Percentiles rank a stretch among this genome's conserved stretches.
Evolutionary conservation across 2,888 invertebrate genomes (phyloP).

Genomic region (Spilosoma lubricipeda): DNA sequence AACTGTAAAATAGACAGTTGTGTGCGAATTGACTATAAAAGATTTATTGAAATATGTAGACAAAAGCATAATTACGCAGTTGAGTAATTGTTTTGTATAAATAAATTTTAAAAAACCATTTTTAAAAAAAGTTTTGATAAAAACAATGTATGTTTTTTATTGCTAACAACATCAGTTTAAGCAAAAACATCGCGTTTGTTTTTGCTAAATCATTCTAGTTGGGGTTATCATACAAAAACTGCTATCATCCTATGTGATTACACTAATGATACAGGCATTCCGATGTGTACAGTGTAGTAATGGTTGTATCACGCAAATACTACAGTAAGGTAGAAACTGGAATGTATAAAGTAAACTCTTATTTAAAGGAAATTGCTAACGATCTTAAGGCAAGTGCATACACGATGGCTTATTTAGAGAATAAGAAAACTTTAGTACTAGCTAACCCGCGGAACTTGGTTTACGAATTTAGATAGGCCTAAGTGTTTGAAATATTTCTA

Average conservation of each 20-base stretch:
- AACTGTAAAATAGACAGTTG: no score
- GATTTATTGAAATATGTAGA: not conserved
- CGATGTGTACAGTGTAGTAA: not conserved
- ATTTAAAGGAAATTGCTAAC: not conserved
- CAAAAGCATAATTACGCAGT: not conserved
- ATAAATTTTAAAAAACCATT: no score
- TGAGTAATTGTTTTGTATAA: no score
- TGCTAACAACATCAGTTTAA: not conserved
- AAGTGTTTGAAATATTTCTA: no score
- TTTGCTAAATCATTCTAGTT: constrained; percentile 2
- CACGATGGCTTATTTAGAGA: not conserved
- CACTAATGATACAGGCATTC: not conserved
- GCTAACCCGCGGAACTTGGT: no score
- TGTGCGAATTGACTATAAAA: no score
- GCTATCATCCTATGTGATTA: constrained; percentile 10
- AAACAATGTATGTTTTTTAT: no score
- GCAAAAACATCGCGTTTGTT: constrained; percentile 8
- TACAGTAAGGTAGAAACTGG: not conserved
- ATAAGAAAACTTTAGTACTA: no score
- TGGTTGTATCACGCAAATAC: not conserved
- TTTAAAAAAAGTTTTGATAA: no score
- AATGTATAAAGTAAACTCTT: not conserved
- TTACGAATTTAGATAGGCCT: no score
- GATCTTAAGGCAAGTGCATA: not conserved
- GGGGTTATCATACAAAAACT: not conserved